Evolutionary conservation across 1,140 invertebrate species (phyloP), one percentile per base, ranked within the genome.

Genomic region (Trigoniulus corallinus): DNA sequence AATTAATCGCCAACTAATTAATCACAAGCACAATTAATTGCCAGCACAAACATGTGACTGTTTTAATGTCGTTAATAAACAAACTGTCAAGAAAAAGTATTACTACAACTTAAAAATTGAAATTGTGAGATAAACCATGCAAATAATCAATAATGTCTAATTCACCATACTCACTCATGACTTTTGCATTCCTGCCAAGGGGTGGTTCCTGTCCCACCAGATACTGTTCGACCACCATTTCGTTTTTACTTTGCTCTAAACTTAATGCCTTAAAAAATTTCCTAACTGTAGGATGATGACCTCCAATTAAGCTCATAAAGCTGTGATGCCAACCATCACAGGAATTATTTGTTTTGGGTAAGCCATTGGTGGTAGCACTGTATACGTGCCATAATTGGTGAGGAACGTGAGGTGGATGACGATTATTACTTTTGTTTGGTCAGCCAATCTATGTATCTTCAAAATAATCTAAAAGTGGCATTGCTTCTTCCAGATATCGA

Each of bases 391-490:
- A 47, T 24, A 47, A 10, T 15, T n/a, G 7, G 7, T 25, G 46
- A 15, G 46, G 13, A 47, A 47, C 23, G n/a, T 7, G 7, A 7
- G 46, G 46, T 13, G 46, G 46, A 7, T 7, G 23, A 25, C 46
- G 46, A 10, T 21, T 15, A 39, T 27, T 10, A n/a, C 23, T 10
- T 12, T 20, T 18, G 12, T 39, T 10, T 45, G 43, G 43, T 18
- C 43, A 10, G 10, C 46, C 46, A 47, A 47, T 47, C 46, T 24
- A 47, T 39, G 46, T 47, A 20, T 47, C 46, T 25, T 47, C 46
- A 25, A 47, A 47, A 25, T 47, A 47, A 34, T 47, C 46, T 34
- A 27, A 10, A 4, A 47, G 7, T 27, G 7, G 23, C 23, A 34
- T 13, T 7, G 27, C 46, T 27, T 47, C 46, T 25, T 7, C 7